Conservation (phyloP, 1,140 invertebrate species). For the Pogonomyrmex californicus region DNA sequence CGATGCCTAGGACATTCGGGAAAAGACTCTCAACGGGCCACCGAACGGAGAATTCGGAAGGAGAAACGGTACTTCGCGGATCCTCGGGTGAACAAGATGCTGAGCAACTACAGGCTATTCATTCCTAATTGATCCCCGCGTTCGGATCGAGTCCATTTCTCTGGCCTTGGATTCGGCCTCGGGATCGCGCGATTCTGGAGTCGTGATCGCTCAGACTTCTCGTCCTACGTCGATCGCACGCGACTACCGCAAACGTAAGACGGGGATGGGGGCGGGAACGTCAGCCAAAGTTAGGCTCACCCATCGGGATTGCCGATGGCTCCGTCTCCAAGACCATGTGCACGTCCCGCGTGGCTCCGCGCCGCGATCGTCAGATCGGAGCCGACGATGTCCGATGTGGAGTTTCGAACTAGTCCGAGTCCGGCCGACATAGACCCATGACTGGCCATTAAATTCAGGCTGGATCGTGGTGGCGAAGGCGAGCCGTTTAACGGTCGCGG, state of each 20-base stretch:
- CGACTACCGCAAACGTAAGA: too few relatives aligned
- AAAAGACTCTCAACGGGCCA: neutral
- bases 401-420: neutral
- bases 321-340: neutral
- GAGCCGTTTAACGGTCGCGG: constrained; percentile 35
- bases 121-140: neutral
- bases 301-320: neutral
- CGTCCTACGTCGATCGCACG: constrained; percentile 6
- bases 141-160: constrained; percentile 12
- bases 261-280: neutral
- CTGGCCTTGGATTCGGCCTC: neutral
- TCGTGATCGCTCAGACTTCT: neutral
- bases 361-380: neutral
- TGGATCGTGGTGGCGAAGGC: constrained; percentile 13
- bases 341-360: neutral
- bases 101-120: neutral
- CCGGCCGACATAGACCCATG: neutral
- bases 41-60: neutral
- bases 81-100: neutral
- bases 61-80: neutral
- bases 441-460: neutral
- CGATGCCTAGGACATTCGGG: neutral
- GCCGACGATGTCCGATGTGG: neutral
- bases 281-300: neutral
- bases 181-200: neutral